Evolutionary conservation across 2,888 invertebrate species (phyloP).

Genomic region (Podotricha telesiphe): DNA sequence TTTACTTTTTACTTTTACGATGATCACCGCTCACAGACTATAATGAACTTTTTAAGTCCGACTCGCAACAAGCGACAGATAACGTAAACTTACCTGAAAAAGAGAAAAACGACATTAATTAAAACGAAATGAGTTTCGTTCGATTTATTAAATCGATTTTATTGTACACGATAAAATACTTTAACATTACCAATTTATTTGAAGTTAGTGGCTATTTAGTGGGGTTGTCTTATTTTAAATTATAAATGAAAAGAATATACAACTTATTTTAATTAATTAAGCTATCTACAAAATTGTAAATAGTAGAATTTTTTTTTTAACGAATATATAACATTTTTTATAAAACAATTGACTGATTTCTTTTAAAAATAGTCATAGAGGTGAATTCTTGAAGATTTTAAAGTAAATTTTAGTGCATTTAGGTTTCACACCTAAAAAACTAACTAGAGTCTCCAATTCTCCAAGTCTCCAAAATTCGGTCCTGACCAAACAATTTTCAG

Average conservation of each 20-base stretch:
- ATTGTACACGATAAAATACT: slow-evolving; percentile 51
- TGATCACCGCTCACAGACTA: slow-evolving; percentile 25
- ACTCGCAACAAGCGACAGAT: slow-evolving; percentile 36
- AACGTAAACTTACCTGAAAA: slow-evolving; percentile 61
- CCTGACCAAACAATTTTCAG: background rate
- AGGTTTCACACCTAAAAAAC: no score
- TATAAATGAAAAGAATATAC: background rate
- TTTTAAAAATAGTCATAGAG: no score
- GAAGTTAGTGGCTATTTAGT: slow-evolving; percentile 45
- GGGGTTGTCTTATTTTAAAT: slow-evolving; percentile 34
- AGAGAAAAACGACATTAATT: slow-evolving; percentile 52
- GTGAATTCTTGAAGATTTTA: no score
- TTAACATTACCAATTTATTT: slow-evolving; percentile 53
- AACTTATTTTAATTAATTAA: background rate
- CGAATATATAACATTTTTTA: no score
- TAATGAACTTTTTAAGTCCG: slow-evolving; percentile 22
- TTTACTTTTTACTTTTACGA: slow-evolving; percentile 25
- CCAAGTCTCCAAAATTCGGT: no score
- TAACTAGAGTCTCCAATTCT: no score
- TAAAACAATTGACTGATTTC: no score
- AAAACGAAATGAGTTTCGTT: slow-evolving; percentile 49
- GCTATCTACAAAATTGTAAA: no score
- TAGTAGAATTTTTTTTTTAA: no score
- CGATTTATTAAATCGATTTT: slow-evolving; percentile 52
- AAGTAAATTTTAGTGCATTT: no score